Percentiles rank a stretch among this genome's conserved stretches.
phyloP scores from a whole-genome alignment of 2,888 invertebrate genomes.

The Clunio marinus region DNA sequence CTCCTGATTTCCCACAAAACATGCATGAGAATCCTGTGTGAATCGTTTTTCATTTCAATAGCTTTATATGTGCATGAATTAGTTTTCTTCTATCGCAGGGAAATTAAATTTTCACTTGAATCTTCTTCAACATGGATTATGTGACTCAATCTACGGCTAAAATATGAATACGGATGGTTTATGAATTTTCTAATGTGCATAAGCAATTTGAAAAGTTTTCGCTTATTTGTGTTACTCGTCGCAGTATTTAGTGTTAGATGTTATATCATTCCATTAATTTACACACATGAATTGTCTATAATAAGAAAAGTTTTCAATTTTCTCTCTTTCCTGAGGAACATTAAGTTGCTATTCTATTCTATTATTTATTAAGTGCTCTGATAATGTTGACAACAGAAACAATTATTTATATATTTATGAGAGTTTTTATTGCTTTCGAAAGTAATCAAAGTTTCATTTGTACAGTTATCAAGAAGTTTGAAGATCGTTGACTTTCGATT shows the following conservation, averaged over 20 bases:
- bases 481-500: too few species aligned
- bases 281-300: constrained; percentile 24
- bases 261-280: constrained; percentile 2
- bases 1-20: background rate
- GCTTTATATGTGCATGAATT: background rate
- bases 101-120: background rate
- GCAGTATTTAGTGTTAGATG: too few species aligned
- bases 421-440: background rate
- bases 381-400: background rate
- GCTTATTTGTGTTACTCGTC: too few species aligned
- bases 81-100: background rate
- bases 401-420: too few species aligned
- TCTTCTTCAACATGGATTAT: background rate
- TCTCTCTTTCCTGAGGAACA: background rate
- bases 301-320: constrained; percentile 35
- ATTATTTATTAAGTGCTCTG: constrained; percentile 33
- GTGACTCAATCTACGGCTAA: constrained; percentile 8
- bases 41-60: background rate
- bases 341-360: constrained; percentile 5
- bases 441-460: background rate
- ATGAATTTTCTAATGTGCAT: constrained; percentile 2
- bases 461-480: background rate
- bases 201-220: constrained; percentile 2
- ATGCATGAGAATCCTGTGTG: constrained; percentile 11
- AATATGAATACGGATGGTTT: background rate